These are phyloP conservation scores for Heliornis fulica DNA, from an alignment of 2,113 vertebrate genomes.

Conservation along the genomic window DNA sequence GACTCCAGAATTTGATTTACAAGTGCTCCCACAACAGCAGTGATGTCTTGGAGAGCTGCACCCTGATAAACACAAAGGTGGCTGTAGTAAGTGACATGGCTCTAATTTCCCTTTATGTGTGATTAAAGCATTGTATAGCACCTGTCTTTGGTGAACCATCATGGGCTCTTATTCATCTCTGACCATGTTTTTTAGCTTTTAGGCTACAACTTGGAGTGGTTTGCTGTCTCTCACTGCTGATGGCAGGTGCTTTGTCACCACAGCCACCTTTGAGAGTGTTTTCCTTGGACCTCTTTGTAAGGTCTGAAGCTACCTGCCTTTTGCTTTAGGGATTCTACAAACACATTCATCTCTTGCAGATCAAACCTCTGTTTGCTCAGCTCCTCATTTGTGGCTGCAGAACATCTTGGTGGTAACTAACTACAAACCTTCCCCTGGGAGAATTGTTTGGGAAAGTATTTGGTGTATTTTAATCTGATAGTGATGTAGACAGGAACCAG, in stretches of 20 bases:
- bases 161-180: background rate
- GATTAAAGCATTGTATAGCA: background rate
- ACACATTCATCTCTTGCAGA: background rate
- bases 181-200: background rate
- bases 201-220: background rate
- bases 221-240: background rate
- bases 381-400: background rate
- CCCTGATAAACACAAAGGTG: rapidly evolving
- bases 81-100: background rate
- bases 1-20: background rate
- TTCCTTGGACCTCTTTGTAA: background rate
- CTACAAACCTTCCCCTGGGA: background rate
- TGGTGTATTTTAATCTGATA: background rate
- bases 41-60: background rate
- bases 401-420: rapidly evolving
- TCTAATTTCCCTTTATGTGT: background rate
- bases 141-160: background rate
- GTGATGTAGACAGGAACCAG: too few relatives aligned
- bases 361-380: background rate
- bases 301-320: background rate
- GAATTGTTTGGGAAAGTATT: background rate
- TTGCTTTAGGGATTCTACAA: background rate
- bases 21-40: background rate
- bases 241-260: background rate
- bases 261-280: too few relatives aligned